Evolutionary conservation across 1,140 invertebrate species (phyloP).

Genomic region (Drosophila athabasca): DNA sequence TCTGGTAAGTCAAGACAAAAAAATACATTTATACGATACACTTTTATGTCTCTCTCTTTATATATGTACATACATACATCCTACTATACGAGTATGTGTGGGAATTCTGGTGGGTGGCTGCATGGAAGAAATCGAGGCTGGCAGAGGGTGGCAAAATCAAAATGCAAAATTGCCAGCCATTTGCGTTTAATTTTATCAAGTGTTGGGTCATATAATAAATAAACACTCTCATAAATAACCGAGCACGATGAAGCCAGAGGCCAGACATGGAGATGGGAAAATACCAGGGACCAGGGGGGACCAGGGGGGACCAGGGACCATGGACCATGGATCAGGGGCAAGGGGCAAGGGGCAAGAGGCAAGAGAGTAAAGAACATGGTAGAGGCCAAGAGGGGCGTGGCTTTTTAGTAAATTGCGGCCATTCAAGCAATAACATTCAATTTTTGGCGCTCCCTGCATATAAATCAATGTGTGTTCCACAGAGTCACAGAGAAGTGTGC

Average conservation of each 20-base stretch:
- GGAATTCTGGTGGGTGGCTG: no score
- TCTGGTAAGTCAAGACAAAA: constrained; percentile 88
- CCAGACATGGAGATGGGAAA: no score
- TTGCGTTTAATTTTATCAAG: constrained; percentile 80
- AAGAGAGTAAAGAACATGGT: neutral
- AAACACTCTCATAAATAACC: constrained; percentile 77
- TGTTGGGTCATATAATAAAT: constrained; percentile 77
- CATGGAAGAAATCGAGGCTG: no score
- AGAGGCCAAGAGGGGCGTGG: constrained; percentile 19
- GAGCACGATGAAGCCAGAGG: constrained; percentile 6
- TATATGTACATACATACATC: no score
- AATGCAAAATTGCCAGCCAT: constrained; percentile 72
- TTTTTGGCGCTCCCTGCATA: constrained; percentile 72
- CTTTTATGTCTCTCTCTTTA: neutral
- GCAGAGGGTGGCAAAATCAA: constrained; percentile 50
- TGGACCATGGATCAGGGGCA: no score
- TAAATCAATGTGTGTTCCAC: constrained; percentile 61
- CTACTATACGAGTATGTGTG: neutral
- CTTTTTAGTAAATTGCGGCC: constrained; percentile 79
- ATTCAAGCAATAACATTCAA: constrained; percentile 80
- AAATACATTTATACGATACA: no score
- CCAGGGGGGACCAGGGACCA: no score
- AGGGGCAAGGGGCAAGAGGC: constrained; percentile 1
- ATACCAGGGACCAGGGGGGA: no score
- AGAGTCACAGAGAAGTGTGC: neutral